Base-by-base conservation (phyloP, 1,140 invertebrate genomes). In the Chlorops oryzae region DNA sequence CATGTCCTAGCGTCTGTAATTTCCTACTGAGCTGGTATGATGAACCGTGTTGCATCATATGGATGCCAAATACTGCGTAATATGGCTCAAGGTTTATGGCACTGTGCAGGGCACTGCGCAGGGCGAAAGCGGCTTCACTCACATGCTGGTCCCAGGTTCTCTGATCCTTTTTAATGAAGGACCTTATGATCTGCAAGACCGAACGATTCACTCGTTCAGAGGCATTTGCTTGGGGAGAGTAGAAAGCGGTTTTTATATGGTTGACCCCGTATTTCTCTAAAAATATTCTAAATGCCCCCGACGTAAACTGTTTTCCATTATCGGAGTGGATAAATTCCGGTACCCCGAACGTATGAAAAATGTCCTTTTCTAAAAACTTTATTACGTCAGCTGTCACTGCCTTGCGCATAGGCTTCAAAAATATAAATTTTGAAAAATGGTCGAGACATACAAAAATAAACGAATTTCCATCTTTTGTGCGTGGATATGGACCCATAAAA, bases 401-500 rank as follows among this genome's bases (percentile, higher is more conserved):
- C n/a, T 46, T 46, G 28, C 27, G 28, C 43, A 46, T 22, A 15
- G 43, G 43, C 12, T 34, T 46, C 3, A 46, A 25, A 46, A 46
- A 46, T 10, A 46, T 35, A 18, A 25, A 46, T 34, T 46, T 46
- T 2, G 43, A 15, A 22, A 47, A 47, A 24, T 47, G 45, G 25
- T 47, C 45, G 12, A 47, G 13, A 2, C 21, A 32, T 2, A 47
- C 24, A 17, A 47, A 47, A 5, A 47, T 24, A 18, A 24, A 24
- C 7, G 15, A 18, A 46, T 58, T 55, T 6, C 53, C 50, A 21
- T 24, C 45, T 23, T 21, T 42, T 3, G 50, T 50, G 15, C 46
- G 17, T 3, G 50, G 56, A 37, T 48, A 58, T 7, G 50, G 50
- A 13, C 50, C 56, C 35, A 56, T 24, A 24, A 55, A 18, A 35